Conservation (phyloP, 1,140 invertebrate species). For the Cryptotermes secundus region DNA sequence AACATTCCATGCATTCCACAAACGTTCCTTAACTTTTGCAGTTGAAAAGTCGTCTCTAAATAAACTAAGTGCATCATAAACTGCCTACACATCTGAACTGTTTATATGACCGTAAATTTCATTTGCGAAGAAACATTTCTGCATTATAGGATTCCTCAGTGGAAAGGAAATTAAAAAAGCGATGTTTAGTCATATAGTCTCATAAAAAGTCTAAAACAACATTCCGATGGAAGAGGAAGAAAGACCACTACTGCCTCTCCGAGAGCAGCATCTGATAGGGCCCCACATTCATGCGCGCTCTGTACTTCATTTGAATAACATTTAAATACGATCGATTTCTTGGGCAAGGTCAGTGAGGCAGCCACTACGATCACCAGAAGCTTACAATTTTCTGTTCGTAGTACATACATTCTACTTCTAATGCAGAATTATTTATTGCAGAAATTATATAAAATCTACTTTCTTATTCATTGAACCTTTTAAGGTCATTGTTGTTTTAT, state of each 20-base stretch:
- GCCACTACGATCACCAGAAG: not conserved
- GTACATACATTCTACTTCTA: not conserved
- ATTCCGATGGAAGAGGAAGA: not conserved
- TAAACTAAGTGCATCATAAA: too few relatives aligned
- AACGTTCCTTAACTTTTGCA: too few relatives aligned
- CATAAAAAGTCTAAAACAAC: slow-evolving; percentile 3
- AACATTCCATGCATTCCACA: too few relatives aligned
- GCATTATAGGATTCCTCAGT: not conserved
- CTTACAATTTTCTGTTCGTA: not conserved
- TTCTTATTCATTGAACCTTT: too few relatives aligned
- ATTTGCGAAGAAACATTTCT: not conserved
- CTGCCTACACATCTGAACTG: too few relatives aligned
- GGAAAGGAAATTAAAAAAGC: not conserved
- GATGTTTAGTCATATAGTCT: slow-evolving; percentile 14
- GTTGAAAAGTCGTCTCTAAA: too few relatives aligned
- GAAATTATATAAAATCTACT: not conserved
- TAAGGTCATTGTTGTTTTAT: too few relatives aligned
- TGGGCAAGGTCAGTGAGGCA: not conserved
- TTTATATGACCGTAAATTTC: too few relatives aligned
- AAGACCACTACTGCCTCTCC: not conserved
- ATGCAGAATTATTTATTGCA: slow-evolving; percentile 14
- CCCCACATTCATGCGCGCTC: not conserved
- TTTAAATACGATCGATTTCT: slow-evolving; percentile 9
- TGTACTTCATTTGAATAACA: slow-evolving; percentile 9
- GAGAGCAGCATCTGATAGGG: slow-evolving; percentile 7